These are phyloP conservation scores for Zaprionus kolodkinae DNA, from an alignment of 1,140 invertebrate species.

Conservation along the genomic window DNA sequence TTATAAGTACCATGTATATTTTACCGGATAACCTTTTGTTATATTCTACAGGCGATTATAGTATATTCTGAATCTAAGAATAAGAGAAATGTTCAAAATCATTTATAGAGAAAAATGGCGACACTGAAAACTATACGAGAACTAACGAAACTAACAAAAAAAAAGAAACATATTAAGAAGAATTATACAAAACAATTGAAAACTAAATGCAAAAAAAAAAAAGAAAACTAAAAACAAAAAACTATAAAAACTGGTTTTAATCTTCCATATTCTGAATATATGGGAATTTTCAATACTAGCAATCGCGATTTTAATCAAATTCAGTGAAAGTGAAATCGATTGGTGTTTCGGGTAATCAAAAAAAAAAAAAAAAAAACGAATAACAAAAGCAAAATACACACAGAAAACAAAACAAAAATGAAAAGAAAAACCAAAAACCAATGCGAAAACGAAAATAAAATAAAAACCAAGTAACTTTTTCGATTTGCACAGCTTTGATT, in stretches of 20 bases:
- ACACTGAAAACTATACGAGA: conserved; percentile 19
- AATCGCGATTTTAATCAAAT: conserved; percentile 51
- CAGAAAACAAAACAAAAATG: background rate
- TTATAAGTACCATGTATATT: conserved; percentile 19
- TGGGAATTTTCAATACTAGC: conserved; percentile 44
- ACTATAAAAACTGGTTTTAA: conserved; percentile 45
- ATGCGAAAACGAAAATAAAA: conserved; percentile 10
- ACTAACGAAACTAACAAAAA: conserved; percentile 1
- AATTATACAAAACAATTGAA: conserved; percentile 1
- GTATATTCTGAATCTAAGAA: conserved; percentile 15
- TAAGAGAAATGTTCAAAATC: conserved; percentile 3
- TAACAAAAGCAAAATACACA: conserved; percentile 5
- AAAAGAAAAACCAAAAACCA: background rate
- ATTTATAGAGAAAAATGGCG: conserved; percentile 20
- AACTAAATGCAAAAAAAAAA: background rate
- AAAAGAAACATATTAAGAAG: conserved; percentile 8
- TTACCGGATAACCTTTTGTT: conserved; percentile 26
- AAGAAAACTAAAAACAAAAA: conserved; percentile 16
- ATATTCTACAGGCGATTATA: conserved; percentile 32
- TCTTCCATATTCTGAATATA: conserved; percentile 30
- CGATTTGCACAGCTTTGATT: conserved; percentile 57
- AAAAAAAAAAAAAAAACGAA: background rate
- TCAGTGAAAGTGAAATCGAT: conserved; percentile 47
- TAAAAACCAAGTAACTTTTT: conserved; percentile 33
- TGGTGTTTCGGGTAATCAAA: conserved; percentile 45